Base-by-base conservation (phyloP, 2,113 vertebrate species). In the Amblyornis subalaris region DNA sequence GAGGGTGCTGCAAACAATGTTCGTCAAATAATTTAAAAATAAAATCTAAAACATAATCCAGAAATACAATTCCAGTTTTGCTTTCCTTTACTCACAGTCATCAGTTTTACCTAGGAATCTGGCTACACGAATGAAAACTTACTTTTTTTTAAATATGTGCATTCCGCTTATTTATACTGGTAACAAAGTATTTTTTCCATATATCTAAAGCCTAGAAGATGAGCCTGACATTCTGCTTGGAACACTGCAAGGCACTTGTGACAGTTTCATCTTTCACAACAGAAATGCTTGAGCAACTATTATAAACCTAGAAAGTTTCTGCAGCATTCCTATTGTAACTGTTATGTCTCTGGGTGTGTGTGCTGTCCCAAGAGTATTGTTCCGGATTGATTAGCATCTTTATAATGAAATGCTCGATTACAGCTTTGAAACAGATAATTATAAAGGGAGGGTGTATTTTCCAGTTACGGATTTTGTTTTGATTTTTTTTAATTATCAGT, bases 391-490 rank as follows among this genome's bases (percentile, higher is more conserved):
- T 94, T 79, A 95, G 42, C 73, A 78, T 95, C 90, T 93, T 69
- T 57, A 88, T 72, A 96, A 94, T 81, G 92, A 96, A 95, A 94
- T 96, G 88, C 51, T 96, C 88, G 80, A 96, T 96, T 94, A 88
- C 62, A 95, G 67, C 67, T 95, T 95, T 96, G 71, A 96, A 96
- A 96, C 55, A 83, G 79, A 90, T 95, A 94, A 97, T 97, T 96
- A 96, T 89, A 95, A 96, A 94, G 70, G 48, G 53, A 93, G 55
- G 42, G 24, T 92, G 40, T 35, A 90, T 94, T 95, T 97, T 94
- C 60, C 85, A 95, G 77, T 95, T 65, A 90, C 71, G 89, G 82
- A 95, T 91, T 96, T 95, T 93, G 80, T 80, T 94, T 94, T 87
- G 31, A 51, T 83, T 65, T 90, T 92, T 85, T 91, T 95, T 35